A percentile compares a stretch with the other conserved stretches of the same genome.
These are phyloP conservation scores for Melanophora roralis DNA, from an alignment of 2,888 invertebrate species.

Conservation along the genomic window DNA sequence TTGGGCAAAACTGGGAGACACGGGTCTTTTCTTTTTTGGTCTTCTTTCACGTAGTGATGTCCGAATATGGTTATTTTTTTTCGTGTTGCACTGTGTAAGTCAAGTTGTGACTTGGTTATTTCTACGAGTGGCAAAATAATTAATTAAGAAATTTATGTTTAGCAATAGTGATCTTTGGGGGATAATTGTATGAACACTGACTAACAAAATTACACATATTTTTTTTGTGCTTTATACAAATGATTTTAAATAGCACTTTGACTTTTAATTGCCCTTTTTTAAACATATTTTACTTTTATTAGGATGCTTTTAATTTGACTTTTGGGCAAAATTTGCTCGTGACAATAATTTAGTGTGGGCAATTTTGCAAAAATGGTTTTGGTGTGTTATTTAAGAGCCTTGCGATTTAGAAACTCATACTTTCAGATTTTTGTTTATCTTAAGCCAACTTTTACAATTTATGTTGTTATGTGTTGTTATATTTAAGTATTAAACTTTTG, in stretches of 20 bases:
- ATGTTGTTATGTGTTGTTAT: not conserved
- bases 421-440: conserved; percentile 29
- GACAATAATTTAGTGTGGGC: too few relatives aligned
- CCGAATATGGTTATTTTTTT: too few relatives aligned
- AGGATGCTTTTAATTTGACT: not conserved
- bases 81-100: too few relatives aligned
- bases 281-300: too few relatives aligned
- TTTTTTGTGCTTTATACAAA: not conserved
- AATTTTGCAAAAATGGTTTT: conserved; percentile 13
- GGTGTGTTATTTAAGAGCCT: conserved; percentile 24
- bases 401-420: conserved; percentile 34
- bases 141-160: conserved; percentile 59
- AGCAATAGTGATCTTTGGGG: conserved; percentile 53
- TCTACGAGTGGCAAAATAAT: conserved; percentile 53
- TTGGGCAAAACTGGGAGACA: too few relatives aligned
- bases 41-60: too few relatives aligned
- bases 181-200: conserved; percentile 11
- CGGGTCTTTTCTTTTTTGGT: too few relatives aligned
- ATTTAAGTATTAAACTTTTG: conserved; percentile 28
- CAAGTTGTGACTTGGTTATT: not conserved
- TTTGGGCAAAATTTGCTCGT: too few relatives aligned
- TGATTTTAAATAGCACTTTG: not conserved
- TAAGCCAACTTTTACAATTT: conserved; percentile 18
- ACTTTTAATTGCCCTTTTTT: conserved; percentile 1
- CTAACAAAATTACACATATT: not conserved